Evolutionary conservation across 2,888 invertebrate genomes (phyloP), one percentile per base, ranked within the genome.

Genomic region (Elmis aenea): DNA sequence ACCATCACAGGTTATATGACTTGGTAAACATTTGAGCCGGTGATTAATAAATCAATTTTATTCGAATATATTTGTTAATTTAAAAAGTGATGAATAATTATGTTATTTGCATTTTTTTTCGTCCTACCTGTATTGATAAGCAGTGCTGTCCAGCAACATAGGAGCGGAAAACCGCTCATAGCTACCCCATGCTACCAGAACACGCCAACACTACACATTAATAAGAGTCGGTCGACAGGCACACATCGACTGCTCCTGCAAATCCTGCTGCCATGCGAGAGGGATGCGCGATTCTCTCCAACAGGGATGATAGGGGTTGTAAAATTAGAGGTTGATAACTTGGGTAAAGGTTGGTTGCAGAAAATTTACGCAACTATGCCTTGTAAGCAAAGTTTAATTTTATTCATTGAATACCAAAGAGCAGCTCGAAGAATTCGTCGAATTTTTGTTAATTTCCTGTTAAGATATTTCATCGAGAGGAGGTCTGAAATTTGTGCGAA

Each of bases 71-170:
- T n/a, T n/a, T n/a, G n/a, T n/a, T n/a, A n/a, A n/a, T n/a, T n/a
- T n/a, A n/a, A n/a, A n/a, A n/a, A n/a, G n/a, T n/a, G n/a, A n/a
- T n/a, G n/a, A 29, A 8, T 18, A 18, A 23, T 16, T 20, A 16
- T 29, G 16, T 21, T 29, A 8, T 13, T 13, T 10, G 13, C 6
- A 12, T 15, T 34, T 11, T n/a, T n/a, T 24, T 18, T 18, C 8
- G 18, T 6, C 18, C 42, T 46, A 59, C 59, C 59, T 55, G 55
- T 38, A 16, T 51, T 49, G 46, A 56, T 41, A 43, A 58, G 48
- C 29, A 58, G 56, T 54, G 58, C 56, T 46, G 44, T 53, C 58
- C 58, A 59, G 54, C 59, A 58, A 58, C 57, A 58, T 51, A 58
- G 46, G 45, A 52, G 46, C 52, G 54, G 54, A 49, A 54, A 48